These are phyloP conservation scores for Rhopalosiphum nymphaeae DNA, from an alignment of 2,888 invertebrate genomes.

Conservation along the genomic window DNA sequence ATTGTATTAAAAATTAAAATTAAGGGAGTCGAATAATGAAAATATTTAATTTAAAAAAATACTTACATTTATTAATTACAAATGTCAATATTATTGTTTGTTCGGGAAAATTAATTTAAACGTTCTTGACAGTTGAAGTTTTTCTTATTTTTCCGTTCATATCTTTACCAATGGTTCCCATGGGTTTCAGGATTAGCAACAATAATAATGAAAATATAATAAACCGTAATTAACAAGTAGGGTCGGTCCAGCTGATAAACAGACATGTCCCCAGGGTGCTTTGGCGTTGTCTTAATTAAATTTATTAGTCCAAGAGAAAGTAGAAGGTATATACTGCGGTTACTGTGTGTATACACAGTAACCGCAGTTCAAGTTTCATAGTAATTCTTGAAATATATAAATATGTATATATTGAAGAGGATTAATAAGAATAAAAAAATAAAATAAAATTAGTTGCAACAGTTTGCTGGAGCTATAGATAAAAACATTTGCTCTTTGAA, in stretches of 20 bases:
- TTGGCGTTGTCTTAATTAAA: constrained; percentile 63
- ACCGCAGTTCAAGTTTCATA: constrained; percentile 37
- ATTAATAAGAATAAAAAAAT: constrained; percentile 1
- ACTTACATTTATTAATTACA: constrained; percentile 34
- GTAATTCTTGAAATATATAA: background rate
- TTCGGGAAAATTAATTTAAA: background rate
- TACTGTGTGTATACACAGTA: too few species aligned
- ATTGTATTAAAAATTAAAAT: background rate
- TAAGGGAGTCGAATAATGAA: background rate
- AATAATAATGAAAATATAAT: constrained; percentile 65
- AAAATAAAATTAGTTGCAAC: constrained; percentile 45
- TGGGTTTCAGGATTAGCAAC: constrained; percentile 57
- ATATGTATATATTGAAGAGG: background rate
- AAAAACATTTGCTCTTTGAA: constrained; percentile 34
- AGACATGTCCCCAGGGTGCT: constrained; percentile 50
- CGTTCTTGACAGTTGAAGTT: constrained; percentile 30
- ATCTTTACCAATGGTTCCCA: constrained; percentile 42
- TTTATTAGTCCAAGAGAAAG: constrained; percentile 49
- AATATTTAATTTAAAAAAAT: background rate
- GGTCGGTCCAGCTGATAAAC: constrained; percentile 58
- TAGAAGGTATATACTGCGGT: constrained; percentile 32
- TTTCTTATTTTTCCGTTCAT: constrained; percentile 16
- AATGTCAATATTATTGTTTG: constrained; percentile 48
- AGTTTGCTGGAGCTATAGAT: constrained; percentile 25
- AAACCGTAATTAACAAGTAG: constrained; percentile 63